Base-by-base conservation (phyloP, 2,888 invertebrate genomes). In the Ashinkailepas kermadecensis region DNA sequence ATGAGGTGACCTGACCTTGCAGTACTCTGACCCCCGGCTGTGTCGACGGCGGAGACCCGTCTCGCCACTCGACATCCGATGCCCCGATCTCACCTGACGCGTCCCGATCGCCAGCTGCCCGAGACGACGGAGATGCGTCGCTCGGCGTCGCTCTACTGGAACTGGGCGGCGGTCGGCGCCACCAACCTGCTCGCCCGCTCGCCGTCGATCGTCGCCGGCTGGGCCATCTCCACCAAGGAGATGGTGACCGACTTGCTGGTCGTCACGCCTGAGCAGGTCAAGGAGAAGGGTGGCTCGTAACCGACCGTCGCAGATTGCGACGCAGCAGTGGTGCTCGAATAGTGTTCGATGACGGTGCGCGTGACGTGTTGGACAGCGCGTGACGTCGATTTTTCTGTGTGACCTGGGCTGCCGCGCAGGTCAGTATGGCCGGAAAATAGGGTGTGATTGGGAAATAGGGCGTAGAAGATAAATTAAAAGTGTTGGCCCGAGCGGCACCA, bases 201-300 rank as follows among this genome's bases (percentile, higher is more conserved):
- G 9, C 74, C 74, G 56, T 56, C 18, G 23, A 56, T 21, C 56
- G 9, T 9, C 10, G 54, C 74, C 21, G 74, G 74, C 54, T 74
- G 54, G 74, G 74, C 74, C 56, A 21, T 21, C 56, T 54, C 74
- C 74, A 74, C 54, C 54, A 74, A 74, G 74, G 74, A 74, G 15
- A 21, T 21, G 54, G 56, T 74, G 54, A 2, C 21, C 21, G 74
- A 56, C 21, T 56, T 74, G 74, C 74, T 74, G 56, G 74, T 74
- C 21, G 18, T 74, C 54, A 74, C 74, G 21, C 74, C 74, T 6
- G 74, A 74, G 21, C 74, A 74, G 39, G 74, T 74, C 39, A 74
- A 74, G 56, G 74, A 74, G 56, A 74, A 74, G 74, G 56, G 56
- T 9, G 21, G 56, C 21, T 65, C 65, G 65, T 65, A 65, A 23